A percentile compares a stretch with the other conserved stretches of the same genome.
Evolutionary conservation across 1,140 invertebrate species (phyloP).

Genomic region (Calliphora vicina): DNA sequence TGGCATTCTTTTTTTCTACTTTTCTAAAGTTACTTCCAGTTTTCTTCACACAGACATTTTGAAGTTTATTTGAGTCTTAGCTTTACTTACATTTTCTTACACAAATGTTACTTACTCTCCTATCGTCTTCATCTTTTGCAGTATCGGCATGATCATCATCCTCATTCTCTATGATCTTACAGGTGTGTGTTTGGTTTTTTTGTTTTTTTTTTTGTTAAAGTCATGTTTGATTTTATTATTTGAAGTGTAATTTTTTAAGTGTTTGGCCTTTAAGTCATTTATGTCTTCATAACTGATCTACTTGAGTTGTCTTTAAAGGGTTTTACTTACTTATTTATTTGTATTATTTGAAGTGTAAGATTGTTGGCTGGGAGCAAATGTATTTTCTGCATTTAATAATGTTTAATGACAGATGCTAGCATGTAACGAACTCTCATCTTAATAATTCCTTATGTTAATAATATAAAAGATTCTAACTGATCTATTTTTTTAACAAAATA

Average conservation of each 20-base stretch:
- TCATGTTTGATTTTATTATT: background rate
- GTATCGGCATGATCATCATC: background rate
- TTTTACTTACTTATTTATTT: background rate
- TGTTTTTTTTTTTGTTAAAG: background rate
- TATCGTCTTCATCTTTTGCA: background rate
- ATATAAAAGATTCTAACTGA: too few species aligned
- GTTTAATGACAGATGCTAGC: too few species aligned
- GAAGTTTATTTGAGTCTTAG: background rate
- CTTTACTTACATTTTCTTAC: background rate
- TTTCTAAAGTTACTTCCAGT: background rate
- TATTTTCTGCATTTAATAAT: too few species aligned
- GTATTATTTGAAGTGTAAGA: background rate
- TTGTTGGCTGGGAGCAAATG: background rate
- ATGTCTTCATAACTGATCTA: slow-evolving; percentile 9
- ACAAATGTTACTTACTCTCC: too few species aligned
- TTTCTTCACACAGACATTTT: background rate
- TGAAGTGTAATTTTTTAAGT: slow-evolving; percentile 2
- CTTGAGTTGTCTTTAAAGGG: background rate
- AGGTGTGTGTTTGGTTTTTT: background rate
- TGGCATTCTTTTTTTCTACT: background rate
- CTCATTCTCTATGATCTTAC: background rate
- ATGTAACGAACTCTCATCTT: too few species aligned
- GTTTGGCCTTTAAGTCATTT: slow-evolving; percentile 13
- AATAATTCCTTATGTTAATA: too few species aligned
- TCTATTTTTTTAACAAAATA: too few species aligned